Evolutionary conservation across 2,888 invertebrate species (phyloP), one percentile per base, ranked within the genome.

Genomic region (Eubasilissa splendida): DNA sequence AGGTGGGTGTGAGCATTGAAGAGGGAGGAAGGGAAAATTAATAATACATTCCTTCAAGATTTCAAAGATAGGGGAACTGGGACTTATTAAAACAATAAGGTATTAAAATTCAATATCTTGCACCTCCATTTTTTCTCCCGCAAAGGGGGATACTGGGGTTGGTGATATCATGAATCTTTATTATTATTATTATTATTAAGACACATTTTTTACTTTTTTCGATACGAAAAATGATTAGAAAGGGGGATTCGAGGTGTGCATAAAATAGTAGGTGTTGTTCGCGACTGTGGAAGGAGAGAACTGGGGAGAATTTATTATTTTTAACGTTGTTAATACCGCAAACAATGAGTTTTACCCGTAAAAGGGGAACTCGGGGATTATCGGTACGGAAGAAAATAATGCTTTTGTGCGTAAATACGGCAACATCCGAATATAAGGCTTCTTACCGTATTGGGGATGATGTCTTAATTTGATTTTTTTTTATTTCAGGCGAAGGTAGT

Each of bases 31-130:
- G 66, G 9, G 66, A 65, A 54, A 31, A 54, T 53, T 76, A 63
- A 11, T 76, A 76, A 76, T 76, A 76, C 63, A 71, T 78, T 63
- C 78, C 22, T 60, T 65, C 22, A 56, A 66, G 68, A 77, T 59
- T 58, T 73, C 60, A 58, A 79, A 76, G 65, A 60, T 60, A 65
- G 73, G 58, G 73, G 80, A 78, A 79, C 10, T 12, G 75, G 78
- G 42, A 76, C 42, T 81, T 83, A 83, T 83, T 82, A 83, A 82
- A 83, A 83, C 83, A 83, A 83, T 83, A 83, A 83, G 83, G 83
- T 83, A 83, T 83, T 83, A 83, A 83, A 83, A 83, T 83, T 83
- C 83, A 83, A 83, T 83, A 83, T 82, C 76, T 63, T 65, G 42
- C 70, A 75, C 22, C 81, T 68, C 56, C 71, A 77, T 77, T 80